A percentile compares a stretch with the other conserved stretches of the same genome.
phyloP scores from a whole-genome alignment of 2,888 invertebrate species.

The Rhorus exstirpatorius region DNA sequence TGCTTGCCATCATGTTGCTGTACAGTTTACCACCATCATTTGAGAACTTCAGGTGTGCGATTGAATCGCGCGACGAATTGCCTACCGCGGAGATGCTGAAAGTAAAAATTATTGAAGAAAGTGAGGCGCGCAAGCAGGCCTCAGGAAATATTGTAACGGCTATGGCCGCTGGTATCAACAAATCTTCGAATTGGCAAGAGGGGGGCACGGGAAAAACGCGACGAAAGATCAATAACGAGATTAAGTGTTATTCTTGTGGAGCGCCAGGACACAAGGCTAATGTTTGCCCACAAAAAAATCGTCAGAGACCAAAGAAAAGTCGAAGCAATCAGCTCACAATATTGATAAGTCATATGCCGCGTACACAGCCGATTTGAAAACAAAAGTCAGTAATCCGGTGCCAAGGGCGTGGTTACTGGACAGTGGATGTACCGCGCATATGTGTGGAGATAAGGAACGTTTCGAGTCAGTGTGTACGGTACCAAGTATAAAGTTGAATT shows the following conservation, averaged over 20 bases:
- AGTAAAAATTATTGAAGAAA: constrained; percentile 79
- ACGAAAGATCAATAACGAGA: no score
- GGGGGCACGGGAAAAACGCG: no score
- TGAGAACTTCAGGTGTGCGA: constrained; percentile 81
- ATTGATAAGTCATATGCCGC: no score
- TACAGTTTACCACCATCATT: constrained; percentile 79
- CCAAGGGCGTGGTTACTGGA: constrained; percentile 53
- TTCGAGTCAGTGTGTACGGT: constrained; percentile 16
- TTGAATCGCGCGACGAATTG: constrained; percentile 81
- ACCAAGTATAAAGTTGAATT: constrained; percentile 9
- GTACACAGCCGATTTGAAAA: no score
- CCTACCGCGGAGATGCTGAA: constrained; percentile 76
- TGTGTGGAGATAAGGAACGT: constrained; percentile 43
- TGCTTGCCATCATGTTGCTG: constrained; percentile 78
- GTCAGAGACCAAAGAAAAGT: no score
- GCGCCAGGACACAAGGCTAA: no score
- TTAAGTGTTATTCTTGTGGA: no score
- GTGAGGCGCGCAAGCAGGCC: constrained; percentile 71
- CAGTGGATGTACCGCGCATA: constrained; percentile 54
- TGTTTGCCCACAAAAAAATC: no score
- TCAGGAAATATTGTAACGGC: background rate
- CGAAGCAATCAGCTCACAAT: no score
- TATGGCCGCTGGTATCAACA: constrained; percentile 20
- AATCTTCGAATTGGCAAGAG: no score
- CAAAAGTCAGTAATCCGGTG: no score